Evolutionary conservation across 2,113 vertebrate species (phyloP).

Genomic region (Setophaga petechia): DNA sequence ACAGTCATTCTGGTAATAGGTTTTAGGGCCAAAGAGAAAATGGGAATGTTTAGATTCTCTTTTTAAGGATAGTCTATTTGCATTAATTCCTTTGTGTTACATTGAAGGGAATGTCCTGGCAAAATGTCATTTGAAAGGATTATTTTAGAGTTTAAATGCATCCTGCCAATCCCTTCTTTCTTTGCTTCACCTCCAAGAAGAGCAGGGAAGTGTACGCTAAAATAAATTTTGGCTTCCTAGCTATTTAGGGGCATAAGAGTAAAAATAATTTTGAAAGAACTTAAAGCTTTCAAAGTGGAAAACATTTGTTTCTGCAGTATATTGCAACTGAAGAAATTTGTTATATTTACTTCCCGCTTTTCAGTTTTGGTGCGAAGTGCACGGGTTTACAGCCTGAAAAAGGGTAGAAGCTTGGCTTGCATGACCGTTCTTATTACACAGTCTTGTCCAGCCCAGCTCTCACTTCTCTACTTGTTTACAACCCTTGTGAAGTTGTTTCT

Average conservation of each 20-base stretch:
- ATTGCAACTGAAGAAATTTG: background rate
- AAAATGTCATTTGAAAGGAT: conserved; percentile 54
- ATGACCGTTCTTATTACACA: background rate
- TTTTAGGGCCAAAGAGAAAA: conserved; percentile 40
- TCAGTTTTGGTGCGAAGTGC: background rate
- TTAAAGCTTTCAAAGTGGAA: background rate
- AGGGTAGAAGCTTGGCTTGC: background rate
- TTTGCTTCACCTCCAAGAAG: background rate
- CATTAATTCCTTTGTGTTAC: conserved; percentile 44
- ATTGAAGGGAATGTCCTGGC: conserved; percentile 40
- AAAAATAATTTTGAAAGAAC: background rate
- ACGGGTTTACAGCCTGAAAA: background rate
- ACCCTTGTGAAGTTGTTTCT: background rate
- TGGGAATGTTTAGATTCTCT: conserved; percentile 12
- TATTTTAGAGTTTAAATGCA: conserved; percentile 16
- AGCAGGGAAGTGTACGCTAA: background rate
- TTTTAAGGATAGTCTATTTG: conserved; percentile 24
- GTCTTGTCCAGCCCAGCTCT: background rate
- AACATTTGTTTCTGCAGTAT: background rate
- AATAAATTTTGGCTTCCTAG: background rate
- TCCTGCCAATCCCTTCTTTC: conserved; percentile 10
- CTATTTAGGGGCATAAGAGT: background rate
- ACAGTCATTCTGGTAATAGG: conserved; percentile 33
- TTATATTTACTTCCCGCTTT: background rate
- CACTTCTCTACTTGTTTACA: background rate